Percentiles rank a stretch among this genome's conserved stretches.
Evolutionary conservation across 2,888 invertebrate species (phyloP).

Genomic region (Eledona agricola): DNA sequence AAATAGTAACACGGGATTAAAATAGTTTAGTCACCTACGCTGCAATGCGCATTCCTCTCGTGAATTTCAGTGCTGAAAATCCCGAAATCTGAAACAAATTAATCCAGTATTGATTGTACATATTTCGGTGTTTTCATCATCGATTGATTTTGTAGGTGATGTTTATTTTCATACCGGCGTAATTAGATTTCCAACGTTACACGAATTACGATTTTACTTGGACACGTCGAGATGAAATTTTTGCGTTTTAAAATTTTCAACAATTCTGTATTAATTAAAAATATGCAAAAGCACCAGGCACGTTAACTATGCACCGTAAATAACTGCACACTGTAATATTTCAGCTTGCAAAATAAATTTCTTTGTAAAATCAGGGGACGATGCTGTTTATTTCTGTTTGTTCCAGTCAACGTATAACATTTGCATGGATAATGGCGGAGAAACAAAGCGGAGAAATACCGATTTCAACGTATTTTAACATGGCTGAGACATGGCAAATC

Average conservation of each 20-base stretch:
- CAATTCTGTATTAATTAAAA: constrained; percentile 18
- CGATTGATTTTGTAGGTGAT: too few relatives aligned
- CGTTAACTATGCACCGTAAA: too few relatives aligned
- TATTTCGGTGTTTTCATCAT: too few relatives aligned
- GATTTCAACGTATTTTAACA: constrained; percentile 24
- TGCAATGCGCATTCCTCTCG: too few relatives aligned
- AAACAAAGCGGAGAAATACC: constrained; percentile 27
- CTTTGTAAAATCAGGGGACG: constrained; percentile 31
- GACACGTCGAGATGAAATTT: constrained; percentile 5
- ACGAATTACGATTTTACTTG: not conserved
- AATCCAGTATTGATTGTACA: too few relatives aligned
- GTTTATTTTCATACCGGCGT: too few relatives aligned
- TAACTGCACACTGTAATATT: constrained; percentile 2
- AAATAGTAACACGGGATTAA: constrained; percentile 7
- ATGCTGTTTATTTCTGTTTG: constrained; percentile 29
- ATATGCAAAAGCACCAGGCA: constrained; percentile 16
- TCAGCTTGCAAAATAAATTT: constrained; percentile 15
- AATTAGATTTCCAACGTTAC: too few relatives aligned
- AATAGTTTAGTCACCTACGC: constrained; percentile 16
- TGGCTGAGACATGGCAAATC: too few relatives aligned
- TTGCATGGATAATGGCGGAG: constrained; percentile 32
- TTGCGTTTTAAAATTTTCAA: constrained; percentile 5
- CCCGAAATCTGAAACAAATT: too few relatives aligned
- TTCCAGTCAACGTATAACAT: constrained; percentile 35
- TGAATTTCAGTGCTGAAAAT: not conserved